A percentile compares a stretch with the other conserved stretches of the same genome.
Evolutionary conservation across 2,113 vertebrate genomes (phyloP).

Genomic region (Elanus axillaris): DNA sequence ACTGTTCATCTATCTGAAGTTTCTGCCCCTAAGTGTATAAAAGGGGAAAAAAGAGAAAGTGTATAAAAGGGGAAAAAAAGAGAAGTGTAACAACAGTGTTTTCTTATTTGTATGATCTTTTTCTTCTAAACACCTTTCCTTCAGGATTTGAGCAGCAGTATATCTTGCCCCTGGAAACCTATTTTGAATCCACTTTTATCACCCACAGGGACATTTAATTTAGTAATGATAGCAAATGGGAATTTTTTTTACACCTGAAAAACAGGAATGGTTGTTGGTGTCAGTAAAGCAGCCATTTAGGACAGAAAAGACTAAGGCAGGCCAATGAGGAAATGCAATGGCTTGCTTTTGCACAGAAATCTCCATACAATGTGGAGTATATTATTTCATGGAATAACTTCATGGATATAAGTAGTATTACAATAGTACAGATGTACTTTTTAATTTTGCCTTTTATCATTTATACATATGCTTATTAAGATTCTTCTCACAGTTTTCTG

Average conservation of each 20-base stretch:
- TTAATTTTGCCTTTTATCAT: background rate
- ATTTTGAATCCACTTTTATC: background rate
- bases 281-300: background rate
- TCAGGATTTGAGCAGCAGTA: background rate
- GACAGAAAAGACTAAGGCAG: background rate
- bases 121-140: background rate
- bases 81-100: background rate
- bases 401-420: background rate
- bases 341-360: background rate
- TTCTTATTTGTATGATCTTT: background rate
- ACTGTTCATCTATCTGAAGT: slow-evolving; percentile 82
- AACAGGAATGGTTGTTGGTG: background rate
- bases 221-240: background rate
- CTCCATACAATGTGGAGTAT: background rate
- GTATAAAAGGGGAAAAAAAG: background rate
- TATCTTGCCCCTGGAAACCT: background rate
- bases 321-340: background rate
- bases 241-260: background rate
- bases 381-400: background rate
- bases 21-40: slow-evolving; percentile 81
- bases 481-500: background rate
- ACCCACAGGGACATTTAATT: background rate
- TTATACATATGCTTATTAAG: background rate
- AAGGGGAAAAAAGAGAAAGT: background rate
- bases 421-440: background rate